phyloP scores from a whole-genome alignment of 1,140 invertebrate genomes.

The Procambarus clarkii region DNA sequence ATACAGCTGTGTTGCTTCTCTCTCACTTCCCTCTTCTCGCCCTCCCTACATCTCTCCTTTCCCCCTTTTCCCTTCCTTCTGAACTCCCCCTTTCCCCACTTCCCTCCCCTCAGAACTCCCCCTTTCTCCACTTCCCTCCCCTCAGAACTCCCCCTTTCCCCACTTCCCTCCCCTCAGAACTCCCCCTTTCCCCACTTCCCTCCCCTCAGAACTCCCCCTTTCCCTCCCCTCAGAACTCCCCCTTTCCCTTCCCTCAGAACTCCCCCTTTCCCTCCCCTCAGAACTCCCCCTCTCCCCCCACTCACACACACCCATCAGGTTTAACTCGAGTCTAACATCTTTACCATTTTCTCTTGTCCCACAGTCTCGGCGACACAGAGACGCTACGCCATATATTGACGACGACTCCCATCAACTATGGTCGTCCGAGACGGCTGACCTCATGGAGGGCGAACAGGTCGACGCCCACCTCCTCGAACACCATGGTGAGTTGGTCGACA shows the following conservation, averaged over 20 bases:
- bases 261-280: neutral
- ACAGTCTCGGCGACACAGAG: conserved; percentile 64
- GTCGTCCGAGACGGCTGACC: conserved; percentile 21
- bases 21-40: too few relatives aligned
- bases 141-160: too few relatives aligned
- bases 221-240: neutral
- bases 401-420: conserved; percentile 58
- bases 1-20: too few relatives aligned
- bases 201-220: neutral
- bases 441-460: conserved; percentile 41
- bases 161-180: too few relatives aligned
- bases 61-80: too few relatives aligned
- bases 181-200: too few relatives aligned
- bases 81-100: too few relatives aligned
- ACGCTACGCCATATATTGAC: conserved; percentile 62
- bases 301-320: neutral
- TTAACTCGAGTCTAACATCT: too few relatives aligned
- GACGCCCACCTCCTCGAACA: conserved; percentile 29
- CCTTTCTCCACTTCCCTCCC: too few relatives aligned
- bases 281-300: too few relatives aligned
- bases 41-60: too few relatives aligned
- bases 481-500: neutral
- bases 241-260: neutral
- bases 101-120: too few relatives aligned
- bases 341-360: neutral